Conservation (phyloP, 2,797 vertebrate genomes). For the Sparus aurata region DNA sequence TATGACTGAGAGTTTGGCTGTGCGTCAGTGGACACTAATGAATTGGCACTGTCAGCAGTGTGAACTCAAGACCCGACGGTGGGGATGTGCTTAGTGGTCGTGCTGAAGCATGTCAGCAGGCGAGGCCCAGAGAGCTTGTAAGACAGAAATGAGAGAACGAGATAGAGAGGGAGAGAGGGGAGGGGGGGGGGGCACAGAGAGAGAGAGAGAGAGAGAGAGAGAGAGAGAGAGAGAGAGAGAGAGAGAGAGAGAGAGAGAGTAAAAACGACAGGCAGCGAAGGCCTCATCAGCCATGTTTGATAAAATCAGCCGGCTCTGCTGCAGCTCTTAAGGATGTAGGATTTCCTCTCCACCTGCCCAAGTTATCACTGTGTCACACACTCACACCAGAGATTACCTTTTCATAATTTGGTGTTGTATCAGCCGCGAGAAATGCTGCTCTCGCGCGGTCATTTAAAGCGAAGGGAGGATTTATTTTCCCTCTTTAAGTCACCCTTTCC, state of each 20-base stretch:
- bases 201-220: conserved; percentile 9
- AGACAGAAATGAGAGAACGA: conserved; percentile 70
- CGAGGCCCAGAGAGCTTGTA: conserved; percentile 60
- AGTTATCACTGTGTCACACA: conserved; percentile 70
- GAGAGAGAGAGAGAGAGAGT: conserved; percentile 9
- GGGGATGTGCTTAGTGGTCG: conserved; percentile 73
- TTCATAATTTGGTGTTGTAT: conserved; percentile 64
- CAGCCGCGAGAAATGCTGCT: conserved; percentile 45
- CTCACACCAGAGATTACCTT: conserved; percentile 63
- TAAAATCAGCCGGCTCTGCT: conserved; percentile 64
- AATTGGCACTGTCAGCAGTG: conserved; percentile 79
- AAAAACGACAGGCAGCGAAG: conserved; percentile 29
- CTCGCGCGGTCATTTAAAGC: conserved; percentile 44
- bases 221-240: conserved; percentile 11
- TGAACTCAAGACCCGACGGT: conserved; percentile 70
- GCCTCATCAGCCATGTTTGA: conserved; percentile 62
- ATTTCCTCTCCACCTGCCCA: conserved; percentile 65
- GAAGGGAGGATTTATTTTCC: conserved; percentile 54
- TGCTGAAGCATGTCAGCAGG: conserved; percentile 75
- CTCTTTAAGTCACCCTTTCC: conserved; percentile 30
- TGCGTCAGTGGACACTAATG: conserved; percentile 82
- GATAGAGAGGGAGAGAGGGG: conserved; percentile 16
- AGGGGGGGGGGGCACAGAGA: conserved; percentile 14
- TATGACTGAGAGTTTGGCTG: conserved; percentile 70
- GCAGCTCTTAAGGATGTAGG: conserved; percentile 52